Base-by-base conservation (phyloP, 2,888 invertebrate genomes). In the Trachelus troglodyta region DNA sequence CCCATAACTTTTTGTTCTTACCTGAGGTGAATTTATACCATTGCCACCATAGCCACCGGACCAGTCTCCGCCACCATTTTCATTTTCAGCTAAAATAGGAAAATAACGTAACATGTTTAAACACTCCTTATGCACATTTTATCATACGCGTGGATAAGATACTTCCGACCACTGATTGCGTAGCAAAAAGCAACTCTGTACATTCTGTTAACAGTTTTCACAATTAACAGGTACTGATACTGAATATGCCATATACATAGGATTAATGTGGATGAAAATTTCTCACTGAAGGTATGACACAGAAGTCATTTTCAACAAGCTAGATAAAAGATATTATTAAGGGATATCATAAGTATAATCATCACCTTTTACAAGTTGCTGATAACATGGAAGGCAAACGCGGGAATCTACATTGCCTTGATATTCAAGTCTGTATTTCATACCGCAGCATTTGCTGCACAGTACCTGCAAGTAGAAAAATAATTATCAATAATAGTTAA, bases 401-500 rank as follows among this genome's bases (percentile, higher is more conserved):
- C 97, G 93, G 0, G 95, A 96, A 88, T 96, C 96, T n/a, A 94
- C 93, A 87, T 94, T 94, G 73, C 94, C 94, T 89, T 96, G 92
- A 90, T 96, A 97, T 81, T 94, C 94, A 78, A 97, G 92, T 83
- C 94, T 94, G 81, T 94, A 94, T 89, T 94, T 95, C 89, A 95
- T 93, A 77, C 94, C 95, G 88, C 97, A 97, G 89, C 97, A 97
- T 80, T 94, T 94, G 37, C 95, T 95, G 91, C 97, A 97, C 31
- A 97, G 92, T 3, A 97, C 95, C 94, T 95, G 87, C n/a, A 85
- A 89, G 75, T 56, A 56, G 12, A 76, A 76, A 77, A 78, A n/a
- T 31, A 31, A 69, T 75, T 34, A 12, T 73, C 23, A 31, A 73
- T 31, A 73, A 31, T 73, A 11, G 3, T 31, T 73, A 30, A 56